A percentile compares a stretch with the other conserved stretches of the same genome.
Evolutionary conservation across 2,888 invertebrate genomes (phyloP).

Genomic region (Eupithecia inturbata): DNA sequence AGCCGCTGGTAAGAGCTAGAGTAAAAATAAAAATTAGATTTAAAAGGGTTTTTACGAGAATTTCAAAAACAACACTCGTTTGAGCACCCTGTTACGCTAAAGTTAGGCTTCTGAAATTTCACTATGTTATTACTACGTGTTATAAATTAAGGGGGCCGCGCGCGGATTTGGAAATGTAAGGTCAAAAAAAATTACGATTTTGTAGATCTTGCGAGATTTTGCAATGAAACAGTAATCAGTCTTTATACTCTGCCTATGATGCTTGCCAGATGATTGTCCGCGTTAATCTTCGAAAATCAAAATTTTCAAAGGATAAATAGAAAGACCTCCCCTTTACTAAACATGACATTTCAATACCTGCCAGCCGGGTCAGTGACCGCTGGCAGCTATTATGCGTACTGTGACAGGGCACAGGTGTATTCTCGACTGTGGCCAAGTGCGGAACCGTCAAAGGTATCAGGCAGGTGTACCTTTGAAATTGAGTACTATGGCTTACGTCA

Average conservation of each 20-base stretch:
- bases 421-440: constrained; percentile 28
- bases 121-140: too few relatives aligned
- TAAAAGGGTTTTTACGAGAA: too few relatives aligned
- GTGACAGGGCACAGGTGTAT: constrained; percentile 30
- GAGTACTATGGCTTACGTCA: not conserved
- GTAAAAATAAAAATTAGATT: too few relatives aligned
- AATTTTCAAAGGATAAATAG: not conserved
- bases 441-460: constrained; percentile 12
- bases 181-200: too few relatives aligned
- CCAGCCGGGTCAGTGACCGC: constrained; percentile 17
- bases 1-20: too few relatives aligned
- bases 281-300: not conserved
- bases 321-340: not conserved
- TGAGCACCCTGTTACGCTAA: too few relatives aligned
- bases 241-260: not conserved
- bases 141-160: too few relatives aligned
- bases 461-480: constrained; percentile 20
- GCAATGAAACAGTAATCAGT: not conserved
- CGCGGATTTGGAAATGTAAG: too few relatives aligned
- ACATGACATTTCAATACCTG: not conserved
- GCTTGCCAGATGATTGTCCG: too few relatives aligned
- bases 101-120: too few relatives aligned
- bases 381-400: constrained; percentile 16
- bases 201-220: not conserved
- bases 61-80: too few relatives aligned